These are phyloP conservation scores for Dinomys branickii DNA, from an alignment of 2,113 vertebrate genomes.

Conservation along the genomic window DNA sequence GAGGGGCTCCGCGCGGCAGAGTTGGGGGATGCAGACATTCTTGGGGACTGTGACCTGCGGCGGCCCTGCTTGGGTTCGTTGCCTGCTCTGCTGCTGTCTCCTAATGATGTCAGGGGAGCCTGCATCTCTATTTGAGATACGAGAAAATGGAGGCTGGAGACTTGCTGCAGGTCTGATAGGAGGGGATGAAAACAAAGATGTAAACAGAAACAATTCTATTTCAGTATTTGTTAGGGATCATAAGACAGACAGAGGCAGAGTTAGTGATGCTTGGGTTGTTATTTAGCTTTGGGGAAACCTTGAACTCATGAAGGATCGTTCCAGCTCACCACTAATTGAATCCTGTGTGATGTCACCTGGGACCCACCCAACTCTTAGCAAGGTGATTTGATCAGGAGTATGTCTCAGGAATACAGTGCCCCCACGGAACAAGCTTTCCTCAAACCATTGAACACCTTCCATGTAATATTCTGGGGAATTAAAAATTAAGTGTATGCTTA, in stretches of 20 bases:
- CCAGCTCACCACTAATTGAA: not conserved
- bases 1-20: not conserved
- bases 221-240: not conserved
- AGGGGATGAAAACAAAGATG: not conserved
- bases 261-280: not conserved
- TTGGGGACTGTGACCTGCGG: not conserved
- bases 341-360: not conserved
- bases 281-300: not conserved
- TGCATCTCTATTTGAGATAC: not conserved
- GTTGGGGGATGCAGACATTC: not conserved
- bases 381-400: not conserved
- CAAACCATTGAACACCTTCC: not conserved
- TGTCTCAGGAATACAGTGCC: not conserved
- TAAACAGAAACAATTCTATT: not conserved
- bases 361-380: not conserved
- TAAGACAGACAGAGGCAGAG: not conserved
- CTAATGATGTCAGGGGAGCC: not conserved
- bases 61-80: not conserved
- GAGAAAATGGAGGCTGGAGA: not conserved
- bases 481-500: conserved; percentile 24
- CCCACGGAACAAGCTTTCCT: not conserved
- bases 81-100: not conserved
- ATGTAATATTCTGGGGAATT: not conserved
- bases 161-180: not conserved
- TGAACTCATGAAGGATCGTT: not conserved